Percentiles rank a stretch among this genome's conserved stretches.
Evolutionary conservation across 1,140 invertebrate species (phyloP).

Genomic region (Listronotus oregonensis): DNA sequence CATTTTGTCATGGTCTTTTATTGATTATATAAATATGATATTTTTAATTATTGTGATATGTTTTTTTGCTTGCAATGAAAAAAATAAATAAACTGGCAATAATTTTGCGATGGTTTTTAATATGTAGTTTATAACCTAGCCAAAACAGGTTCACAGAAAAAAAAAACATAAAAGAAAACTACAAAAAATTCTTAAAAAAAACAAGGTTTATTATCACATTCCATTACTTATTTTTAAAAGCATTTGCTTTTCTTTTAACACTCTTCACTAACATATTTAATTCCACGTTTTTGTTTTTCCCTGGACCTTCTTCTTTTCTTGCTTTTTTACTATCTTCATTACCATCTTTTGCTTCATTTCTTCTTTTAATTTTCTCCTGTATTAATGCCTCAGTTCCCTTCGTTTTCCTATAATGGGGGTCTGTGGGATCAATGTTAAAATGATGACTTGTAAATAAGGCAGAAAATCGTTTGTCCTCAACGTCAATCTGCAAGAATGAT

Average conservation of each 20-base stretch:
- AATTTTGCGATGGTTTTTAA: constrained; percentile 13
- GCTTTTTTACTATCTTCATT: constrained; percentile 57
- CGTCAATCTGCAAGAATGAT: constrained; percentile 66
- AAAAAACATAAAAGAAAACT: too few species aligned
- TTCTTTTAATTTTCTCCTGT: constrained; percentile 80
- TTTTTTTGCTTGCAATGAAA: constrained; percentile 12
- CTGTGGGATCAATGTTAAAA: constrained; percentile 91
- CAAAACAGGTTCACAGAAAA: too few species aligned
- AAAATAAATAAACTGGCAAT: constrained; percentile 25
- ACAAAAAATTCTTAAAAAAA: constrained; percentile 8
- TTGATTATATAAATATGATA: constrained; percentile 18
- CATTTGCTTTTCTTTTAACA: constrained; percentile 70
- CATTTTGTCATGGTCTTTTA: constrained; percentile 11
- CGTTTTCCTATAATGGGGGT: constrained; percentile 89
- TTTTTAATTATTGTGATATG: constrained; percentile 32
- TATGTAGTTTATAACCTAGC: not conserved
- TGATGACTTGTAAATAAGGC: constrained; percentile 85
- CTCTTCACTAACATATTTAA: constrained; percentile 72
- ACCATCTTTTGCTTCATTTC: constrained; percentile 55
- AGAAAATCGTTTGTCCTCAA: constrained; percentile 81
- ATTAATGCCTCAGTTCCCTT: constrained; percentile 85
- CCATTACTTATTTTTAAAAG: constrained; percentile 21
- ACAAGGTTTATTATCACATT: constrained; percentile 23
- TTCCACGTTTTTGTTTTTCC: constrained; percentile 61
- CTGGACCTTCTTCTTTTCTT: constrained; percentile 21